phyloP scores from a whole-genome alignment of 1,140 invertebrate species.

The Scaptomyza montana region DNA sequence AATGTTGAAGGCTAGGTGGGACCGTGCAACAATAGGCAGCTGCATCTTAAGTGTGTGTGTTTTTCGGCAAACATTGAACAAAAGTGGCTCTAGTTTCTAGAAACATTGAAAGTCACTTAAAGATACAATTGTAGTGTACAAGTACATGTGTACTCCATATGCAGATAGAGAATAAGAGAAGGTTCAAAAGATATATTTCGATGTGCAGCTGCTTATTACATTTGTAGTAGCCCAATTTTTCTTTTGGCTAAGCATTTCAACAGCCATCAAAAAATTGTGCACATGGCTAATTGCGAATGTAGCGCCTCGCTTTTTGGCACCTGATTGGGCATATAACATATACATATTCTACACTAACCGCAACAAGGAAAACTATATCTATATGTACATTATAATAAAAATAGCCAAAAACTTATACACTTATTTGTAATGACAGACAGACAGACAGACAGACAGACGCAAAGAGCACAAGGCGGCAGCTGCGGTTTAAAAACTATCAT shows the following conservation, averaged over 20 bases:
- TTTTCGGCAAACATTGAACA: no score
- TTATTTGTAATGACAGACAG: slow-evolving; percentile 69
- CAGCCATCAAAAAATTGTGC: slow-evolving; percentile 57
- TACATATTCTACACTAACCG: slow-evolving; percentile 42
- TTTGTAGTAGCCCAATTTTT: slow-evolving; percentile 47
- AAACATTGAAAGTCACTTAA: slow-evolving; percentile 26
- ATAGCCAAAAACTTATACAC: slow-evolving; percentile 54
- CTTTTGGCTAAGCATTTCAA: slow-evolving; percentile 22
- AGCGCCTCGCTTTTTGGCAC: slow-evolving; percentile 76
- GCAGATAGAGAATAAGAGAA: neutral
- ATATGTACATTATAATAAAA: slow-evolving; percentile 37
- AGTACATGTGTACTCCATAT: neutral
- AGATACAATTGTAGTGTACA: slow-evolving; percentile 12
- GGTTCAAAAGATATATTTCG: neutral
- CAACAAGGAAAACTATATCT: slow-evolving; percentile 22
- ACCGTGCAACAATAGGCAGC: slow-evolving; percentile 20
- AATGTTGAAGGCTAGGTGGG: neutral
- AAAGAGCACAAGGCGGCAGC: slow-evolving; percentile 58
- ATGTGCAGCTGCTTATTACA: slow-evolving; percentile 36
- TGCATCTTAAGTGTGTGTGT: slow-evolving; percentile 14
- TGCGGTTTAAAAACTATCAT: slow-evolving; percentile 31
- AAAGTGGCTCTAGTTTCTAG: neutral
- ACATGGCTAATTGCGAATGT: slow-evolving; percentile 79
- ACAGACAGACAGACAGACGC: slow-evolving; percentile 65
- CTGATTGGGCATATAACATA: slow-evolving; percentile 69